Base-by-base conservation (phyloP, 2,888 invertebrate genomes). In the Drosophila cyrtoloma region DNA sequence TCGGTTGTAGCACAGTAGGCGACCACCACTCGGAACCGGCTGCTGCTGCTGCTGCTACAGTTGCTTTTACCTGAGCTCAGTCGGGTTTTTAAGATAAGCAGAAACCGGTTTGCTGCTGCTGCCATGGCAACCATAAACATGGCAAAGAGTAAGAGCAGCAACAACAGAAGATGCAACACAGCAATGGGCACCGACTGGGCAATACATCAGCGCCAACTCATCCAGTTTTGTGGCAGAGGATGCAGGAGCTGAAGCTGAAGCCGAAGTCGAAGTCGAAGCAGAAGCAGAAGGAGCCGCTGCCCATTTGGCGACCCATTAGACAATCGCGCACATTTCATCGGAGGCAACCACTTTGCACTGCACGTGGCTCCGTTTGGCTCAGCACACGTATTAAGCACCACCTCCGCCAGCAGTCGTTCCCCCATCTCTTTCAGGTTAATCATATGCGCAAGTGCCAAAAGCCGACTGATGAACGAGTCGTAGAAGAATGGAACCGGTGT, bases 291-390 rank as follows among this genome's bases (percentile, higher is more conserved):
- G n/a, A 67, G 75, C 56, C 64, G 69, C 67, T 69, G 60, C 60
- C 75, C 79, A 86, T 89, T 86, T 86, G 86, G 84, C 80, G 81
- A 82, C 86, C 86, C 80, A 89, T 89, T 89, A 86, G 86, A 83
- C 87, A 89, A 89, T 84, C 86, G 87, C 81, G 75, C 58, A 72
- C 84, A 71, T 82, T 81, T 75, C 75, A 86, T 84, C 86, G 56
- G 56, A 66, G 79, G 55, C 77, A 65, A 53, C 70, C 77, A 82
- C 77, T 79, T 82, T 69, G 81, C 82, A 60, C n/a, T 72, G 68
- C 80, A 80, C 85, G 88, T 87, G 81, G 82, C 73, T 79, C 37
- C 52, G 28, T 37, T 42, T 35, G 57, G 42, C 47, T 47, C 47
- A 16, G 51, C 71, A 78, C 79, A 79, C 75, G 79, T 79, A 72